Evolutionary conservation across 2,888 invertebrate genomes (phyloP).

Genomic region (Agrilus cyanescens): DNA sequence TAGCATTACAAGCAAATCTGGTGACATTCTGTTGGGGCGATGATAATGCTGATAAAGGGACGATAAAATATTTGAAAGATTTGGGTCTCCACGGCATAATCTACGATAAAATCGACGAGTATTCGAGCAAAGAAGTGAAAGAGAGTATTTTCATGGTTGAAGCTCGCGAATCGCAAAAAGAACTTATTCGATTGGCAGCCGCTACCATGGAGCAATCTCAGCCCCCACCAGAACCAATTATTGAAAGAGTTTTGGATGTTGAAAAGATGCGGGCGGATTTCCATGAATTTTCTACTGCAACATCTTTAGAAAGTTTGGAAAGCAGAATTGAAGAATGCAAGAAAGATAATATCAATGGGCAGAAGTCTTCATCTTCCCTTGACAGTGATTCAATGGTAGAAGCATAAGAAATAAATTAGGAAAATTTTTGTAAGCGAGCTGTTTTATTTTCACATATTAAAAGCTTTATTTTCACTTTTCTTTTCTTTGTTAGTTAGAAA

Average conservation of each 20-base stretch:
- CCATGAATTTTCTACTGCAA: slow-evolving; percentile 38
- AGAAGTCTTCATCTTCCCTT: too few species aligned
- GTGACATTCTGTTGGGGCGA: slow-evolving; percentile 97
- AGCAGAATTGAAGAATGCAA: slow-evolving; percentile 10
- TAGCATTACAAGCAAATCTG: slow-evolving; percentile 68
- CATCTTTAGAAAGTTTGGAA: slow-evolving; percentile 44
- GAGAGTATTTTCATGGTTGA: slow-evolving; percentile 76
- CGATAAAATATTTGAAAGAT: slow-evolving; percentile 73
- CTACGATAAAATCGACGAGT: slow-evolving; percentile 84
- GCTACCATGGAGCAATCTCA: slow-evolving; percentile 25
- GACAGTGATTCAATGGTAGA: too few species aligned
- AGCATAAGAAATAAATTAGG: too few species aligned
- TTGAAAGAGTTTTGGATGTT: slow-evolving; percentile 31
- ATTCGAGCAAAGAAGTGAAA: slow-evolving; percentile 57
- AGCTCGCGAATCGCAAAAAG: slow-evolving; percentile 62
- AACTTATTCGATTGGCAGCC: slow-evolving; percentile 39
- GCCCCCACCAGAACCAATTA: slow-evolving; percentile 6
- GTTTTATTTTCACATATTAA: too few species aligned
- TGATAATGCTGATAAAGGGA: slow-evolving; percentile 80
- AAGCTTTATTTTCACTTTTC: too few species aligned
- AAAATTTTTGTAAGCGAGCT: too few species aligned
- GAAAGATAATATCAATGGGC: too few species aligned
- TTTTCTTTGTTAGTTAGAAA: too few species aligned
- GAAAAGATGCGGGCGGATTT: slow-evolving; percentile 30
- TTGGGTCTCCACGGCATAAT: slow-evolving; percentile 92